Evolutionary conservation across 35 echinoderm and acorn worm species (phyloP), one percentile per base, ranked within the genome.

Genomic region (Apostichopus japonicus): DNA sequence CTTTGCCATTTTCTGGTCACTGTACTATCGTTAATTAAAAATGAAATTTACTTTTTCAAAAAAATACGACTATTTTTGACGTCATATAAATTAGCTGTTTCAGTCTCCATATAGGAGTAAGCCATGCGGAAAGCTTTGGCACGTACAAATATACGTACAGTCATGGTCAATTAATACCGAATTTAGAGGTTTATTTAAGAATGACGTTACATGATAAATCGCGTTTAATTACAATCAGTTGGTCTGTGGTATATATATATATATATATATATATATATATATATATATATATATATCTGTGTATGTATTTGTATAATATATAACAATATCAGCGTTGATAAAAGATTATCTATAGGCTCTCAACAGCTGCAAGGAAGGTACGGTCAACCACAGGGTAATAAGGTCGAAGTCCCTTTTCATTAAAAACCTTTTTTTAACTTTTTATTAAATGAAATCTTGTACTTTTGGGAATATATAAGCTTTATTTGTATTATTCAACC

Each of bases 21-120:
- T 83, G 79, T 83, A 83, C 79, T 83, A 83, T 83, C 79, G 53
- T 83, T 83, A 83, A 83, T 83, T 83, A 53, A 83, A 83, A 83
- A 83, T 83, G 79, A 83, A 83, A 83, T 83, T 83, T 54, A 53
- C 54, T 5, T 83, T 83, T 16, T 54, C 33, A n/a, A 11, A 79
- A 79, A 11, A 54, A 83, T 56, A 83, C 79, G 16, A 56, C 79
- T 52, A 83, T 83, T 54, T 83, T 53, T 83, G 79, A 83, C 79
- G 79, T 56, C 79, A 83, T 83, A 54, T 61, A 61, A 3, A 83
- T 53, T 83, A 54, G 51, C 14, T 54, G 79, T 83, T 54, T 83
- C 79, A 83, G 44, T 54, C 16, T 56, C n/a, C n/a, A n/a, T n/a
- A 5, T n/a, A 14, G 6, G 15, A 56, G 11, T 83, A 54, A 83